A percentile compares a stretch with the other conserved stretches of the same genome.
These are phyloP conservation scores for Hymenopus coronatus DNA, from an alignment of 2,888 invertebrate species.

Conservation along the genomic window DNA sequence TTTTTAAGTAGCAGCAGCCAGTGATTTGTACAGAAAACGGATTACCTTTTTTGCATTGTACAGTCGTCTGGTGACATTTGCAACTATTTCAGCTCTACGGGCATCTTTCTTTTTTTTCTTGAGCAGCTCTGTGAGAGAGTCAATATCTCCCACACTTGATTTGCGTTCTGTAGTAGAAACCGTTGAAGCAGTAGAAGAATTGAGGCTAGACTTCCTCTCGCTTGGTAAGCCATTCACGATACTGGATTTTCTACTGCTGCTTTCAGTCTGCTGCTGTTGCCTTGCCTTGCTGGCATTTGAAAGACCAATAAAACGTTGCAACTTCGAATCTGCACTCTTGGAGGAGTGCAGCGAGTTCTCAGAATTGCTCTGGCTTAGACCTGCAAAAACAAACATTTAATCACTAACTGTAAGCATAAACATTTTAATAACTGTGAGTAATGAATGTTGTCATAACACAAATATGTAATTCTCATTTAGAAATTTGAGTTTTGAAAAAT, in stretches of 20 bases:
- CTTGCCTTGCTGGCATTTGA: background rate
- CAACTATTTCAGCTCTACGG: conserved; percentile 60
- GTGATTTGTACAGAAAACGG: background rate
- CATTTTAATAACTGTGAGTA: background rate
- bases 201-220: background rate
- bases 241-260: background rate
- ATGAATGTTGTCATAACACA: background rate
- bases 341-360: conserved; percentile 21
- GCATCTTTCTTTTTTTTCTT: conserved; percentile 31
- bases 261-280: background rate
- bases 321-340: conserved; percentile 12
- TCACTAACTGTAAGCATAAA: too few species aligned
- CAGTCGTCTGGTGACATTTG: conserved; percentile 66
- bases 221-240: background rate
- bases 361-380: conserved; percentile 24
- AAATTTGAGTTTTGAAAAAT: background rate
- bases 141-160: conserved; percentile 10
- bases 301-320: background rate
- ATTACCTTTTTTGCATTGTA: conserved; percentile 48
- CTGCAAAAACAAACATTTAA: background rate
- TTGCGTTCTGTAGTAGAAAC: background rate
- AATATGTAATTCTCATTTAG: background rate
- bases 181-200: background rate
- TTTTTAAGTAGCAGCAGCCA: too few species aligned
- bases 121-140: background rate